Conservation (phyloP, 2,797 vertebrate genomes). For the Chelonia mydas region DNA sequence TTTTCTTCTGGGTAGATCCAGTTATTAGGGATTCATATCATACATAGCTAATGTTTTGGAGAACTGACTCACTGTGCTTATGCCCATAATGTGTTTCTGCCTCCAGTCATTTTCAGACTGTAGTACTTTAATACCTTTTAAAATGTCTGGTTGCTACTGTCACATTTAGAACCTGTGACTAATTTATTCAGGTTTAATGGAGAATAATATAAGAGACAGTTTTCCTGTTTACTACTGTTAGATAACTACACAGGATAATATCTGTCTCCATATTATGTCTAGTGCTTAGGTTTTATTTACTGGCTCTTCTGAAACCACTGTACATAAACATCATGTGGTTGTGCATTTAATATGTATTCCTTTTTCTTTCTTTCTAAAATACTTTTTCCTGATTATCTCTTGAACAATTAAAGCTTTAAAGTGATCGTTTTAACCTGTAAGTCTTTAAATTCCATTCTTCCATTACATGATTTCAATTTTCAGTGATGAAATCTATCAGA, state of each 20-base stretch:
- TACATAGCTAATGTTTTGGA: background rate
- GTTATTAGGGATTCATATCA: background rate
- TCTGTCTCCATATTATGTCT: background rate
- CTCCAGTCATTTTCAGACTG: background rate
- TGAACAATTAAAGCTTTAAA: background rate
- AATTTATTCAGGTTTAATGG: background rate
- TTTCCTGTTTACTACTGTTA: background rate
- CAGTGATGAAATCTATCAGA: background rate
- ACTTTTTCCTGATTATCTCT: background rate
- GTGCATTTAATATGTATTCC: background rate
- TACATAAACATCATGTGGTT: background rate
- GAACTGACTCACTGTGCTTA: background rate
- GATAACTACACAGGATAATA: background rate
- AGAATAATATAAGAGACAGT: background rate
- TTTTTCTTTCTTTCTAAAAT: background rate
- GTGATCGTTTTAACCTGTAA: background rate
- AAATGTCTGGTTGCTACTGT: background rate
- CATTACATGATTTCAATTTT: background rate
- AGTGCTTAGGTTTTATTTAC: rapidly evolving
- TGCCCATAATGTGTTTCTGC: background rate
- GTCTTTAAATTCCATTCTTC: background rate
- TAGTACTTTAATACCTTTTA: background rate
- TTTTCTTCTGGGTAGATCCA: background rate
- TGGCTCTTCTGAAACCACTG: background rate
- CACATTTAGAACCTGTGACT: background rate